A percentile compares a stretch with the other conserved stretches of the same genome.
Conservation (phyloP, 2,888 invertebrate genomes). For the Macaria notata region DNA sequence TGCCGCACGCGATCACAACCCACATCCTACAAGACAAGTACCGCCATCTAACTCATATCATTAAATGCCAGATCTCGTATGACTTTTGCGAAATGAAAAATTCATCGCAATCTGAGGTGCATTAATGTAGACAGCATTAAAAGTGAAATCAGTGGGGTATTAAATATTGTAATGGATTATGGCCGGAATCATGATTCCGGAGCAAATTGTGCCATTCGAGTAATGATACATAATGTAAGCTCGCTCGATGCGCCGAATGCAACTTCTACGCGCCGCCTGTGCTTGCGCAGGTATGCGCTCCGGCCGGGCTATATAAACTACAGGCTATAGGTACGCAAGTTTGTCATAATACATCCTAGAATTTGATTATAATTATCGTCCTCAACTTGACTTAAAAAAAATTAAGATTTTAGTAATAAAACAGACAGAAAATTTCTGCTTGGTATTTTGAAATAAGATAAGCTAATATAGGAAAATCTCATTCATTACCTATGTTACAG, state of each 20-base stretch:
- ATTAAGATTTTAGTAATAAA: too few species aligned
- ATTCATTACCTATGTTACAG: too few species aligned
- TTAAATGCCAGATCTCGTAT: slow-evolving; percentile 13
- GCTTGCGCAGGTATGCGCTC: slow-evolving; percentile 36
- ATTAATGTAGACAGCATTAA: slow-evolving; percentile 52
- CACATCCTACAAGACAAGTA: slow-evolving; percentile 21
- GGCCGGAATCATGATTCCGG: slow-evolving; percentile 62
- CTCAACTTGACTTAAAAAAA: too few species aligned
- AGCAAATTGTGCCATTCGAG: slow-evolving; percentile 76
- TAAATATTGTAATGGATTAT: slow-evolving; percentile 60
- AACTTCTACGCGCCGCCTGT: slow-evolving; percentile 31
- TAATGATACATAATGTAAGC: slow-evolving; percentile 76
- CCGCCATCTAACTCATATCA: slow-evolving; percentile 23
- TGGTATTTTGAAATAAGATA: too few species aligned
- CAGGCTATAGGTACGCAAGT: slow-evolving; percentile 27
- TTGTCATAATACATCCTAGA: slow-evolving; percentile 26
- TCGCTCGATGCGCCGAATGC: slow-evolving; percentile 56
- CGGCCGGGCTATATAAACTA: background rate
- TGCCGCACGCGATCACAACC: slow-evolving; percentile 30
- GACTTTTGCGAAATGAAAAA: slow-evolving; percentile 25
- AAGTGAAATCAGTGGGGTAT: slow-evolving; percentile 49
- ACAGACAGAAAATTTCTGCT: too few species aligned
- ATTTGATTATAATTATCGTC: too few species aligned
- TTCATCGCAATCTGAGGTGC: slow-evolving; percentile 40
- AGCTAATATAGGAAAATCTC: too few species aligned